These are phyloP conservation scores for Phrynosoma platyrhinos DNA, from an alignment of 2,113 vertebrate genomes.

Conservation along the genomic window DNA sequence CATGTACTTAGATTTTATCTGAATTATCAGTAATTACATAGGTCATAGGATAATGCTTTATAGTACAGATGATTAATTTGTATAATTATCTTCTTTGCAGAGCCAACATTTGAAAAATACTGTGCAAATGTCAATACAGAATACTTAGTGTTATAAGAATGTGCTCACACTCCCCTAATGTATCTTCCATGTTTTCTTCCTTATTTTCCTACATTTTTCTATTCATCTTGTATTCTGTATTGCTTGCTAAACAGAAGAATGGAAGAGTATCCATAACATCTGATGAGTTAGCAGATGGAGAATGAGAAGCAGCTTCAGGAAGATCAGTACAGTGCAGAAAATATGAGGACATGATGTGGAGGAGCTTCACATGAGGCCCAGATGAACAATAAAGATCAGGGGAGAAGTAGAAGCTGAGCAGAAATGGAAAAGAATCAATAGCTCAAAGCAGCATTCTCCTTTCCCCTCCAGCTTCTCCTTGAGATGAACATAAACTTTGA, in stretches of 20 bases:
- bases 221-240: fast-evolving
- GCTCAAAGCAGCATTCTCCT: conserved; percentile 30
- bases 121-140: not conserved
- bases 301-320: conserved; percentile 44
- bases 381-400: conserved; percentile 58
- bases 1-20: not conserved
- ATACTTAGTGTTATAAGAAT: not conserved
- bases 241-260: not conserved
- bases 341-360: conserved; percentile 56
- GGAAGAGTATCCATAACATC: not conserved
- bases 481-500: not conserved
- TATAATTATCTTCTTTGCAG: not conserved
- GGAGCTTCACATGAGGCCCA: not conserved
- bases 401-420: conserved; percentile 48
- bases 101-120: not conserved
- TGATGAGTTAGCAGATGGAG: conserved; percentile 9
- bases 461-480: conserved; percentile 12
- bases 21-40: not conserved
- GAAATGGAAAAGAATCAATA: conserved; percentile 24
- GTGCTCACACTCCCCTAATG: not conserved
- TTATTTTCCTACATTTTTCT: fast-evolving
- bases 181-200: not conserved
- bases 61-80: not conserved
- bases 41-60: not conserved
- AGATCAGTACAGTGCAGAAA: conserved; percentile 29